Conservation (phyloP, 2,797 vertebrate genomes). For the Crax fasciolata region DNA sequence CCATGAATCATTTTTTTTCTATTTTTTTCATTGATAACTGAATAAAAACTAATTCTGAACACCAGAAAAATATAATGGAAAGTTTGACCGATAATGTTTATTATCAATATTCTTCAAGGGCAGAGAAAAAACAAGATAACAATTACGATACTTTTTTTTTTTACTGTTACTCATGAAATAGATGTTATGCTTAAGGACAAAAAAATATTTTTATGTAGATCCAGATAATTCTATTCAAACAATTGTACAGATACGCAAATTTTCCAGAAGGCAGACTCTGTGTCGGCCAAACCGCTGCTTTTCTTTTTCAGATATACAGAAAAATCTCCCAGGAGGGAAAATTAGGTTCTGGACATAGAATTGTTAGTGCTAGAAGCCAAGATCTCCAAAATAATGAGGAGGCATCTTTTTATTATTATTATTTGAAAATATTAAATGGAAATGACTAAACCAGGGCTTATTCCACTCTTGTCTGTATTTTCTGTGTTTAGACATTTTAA, state of each 20-base stretch:
- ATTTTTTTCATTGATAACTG: not conserved
- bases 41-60: not conserved
- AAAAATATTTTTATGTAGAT: rapidly evolving
- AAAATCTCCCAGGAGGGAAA: not conserved
- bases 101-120: not conserved
- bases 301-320: not conserved
- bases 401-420: not conserved
- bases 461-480: rapidly evolving
- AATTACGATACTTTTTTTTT: not conserved
- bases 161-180: not conserved
- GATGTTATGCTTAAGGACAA: not conserved
- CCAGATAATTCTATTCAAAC: not conserved
- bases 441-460: not conserved
- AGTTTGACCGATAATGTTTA: not conserved
- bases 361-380: not conserved
- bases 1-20: not conserved
- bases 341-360: not conserved
- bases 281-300: rapidly evolving
- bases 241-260: not conserved
- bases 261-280: not conserved
- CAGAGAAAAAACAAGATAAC: not conserved
- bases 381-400: not conserved
- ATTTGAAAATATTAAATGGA: not conserved
- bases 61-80: not conserved
- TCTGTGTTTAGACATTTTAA: not conserved